Base-by-base conservation (phyloP, 2,888 invertebrate species). In the Dryomyza anilis region DNA sequence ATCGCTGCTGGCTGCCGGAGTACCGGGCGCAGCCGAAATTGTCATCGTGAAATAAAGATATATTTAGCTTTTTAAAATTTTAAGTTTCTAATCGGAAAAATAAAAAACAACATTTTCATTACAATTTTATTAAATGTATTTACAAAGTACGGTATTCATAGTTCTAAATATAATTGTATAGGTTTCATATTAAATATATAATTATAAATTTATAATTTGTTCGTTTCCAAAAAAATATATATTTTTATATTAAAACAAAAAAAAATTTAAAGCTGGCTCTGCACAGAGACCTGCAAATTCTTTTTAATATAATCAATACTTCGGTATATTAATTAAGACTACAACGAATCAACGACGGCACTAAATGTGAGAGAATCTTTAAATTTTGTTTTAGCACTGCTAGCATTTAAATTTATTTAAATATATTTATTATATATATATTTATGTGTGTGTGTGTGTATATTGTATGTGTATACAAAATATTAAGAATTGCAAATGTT, bases 1-100 rank as follows among this genome's bases (percentile, higher is more conserved):
- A 3, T n/a, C 61, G 36, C 52, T 76, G 45, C 65, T 73, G 6
- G 72, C 72, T 30, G 73, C 74, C 5, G 75, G 75, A 12, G 64
- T 68, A 4, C 76, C 76, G 30, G 63, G 63, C 1, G 72, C 68
- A 14, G 52, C 67, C 8, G 73, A 73, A 63, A 53, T 64, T 29
- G 55, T 70, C 2, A 55, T 58, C 10, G 68, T 75, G 1, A 75
- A 74, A 70, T 74, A 64, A 64, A 14, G 7, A 14, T 27, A 14
- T 12, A 14, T n/a, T 27, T 21, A 3, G 7, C 8, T 6, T 23
- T 23, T 50, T 12, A 50, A 3, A 25, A n/a, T 45, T 33, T 14
- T 14, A n/a, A 16, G 43, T 59, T 61, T 61, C 39, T 63, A 3
- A 62, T 66, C 65, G 7, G 21, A 29, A 52, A 39, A 46, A 50